Base-by-base conservation (phyloP, 2,888 invertebrate genomes). In the Agrotis segetum region DNA sequence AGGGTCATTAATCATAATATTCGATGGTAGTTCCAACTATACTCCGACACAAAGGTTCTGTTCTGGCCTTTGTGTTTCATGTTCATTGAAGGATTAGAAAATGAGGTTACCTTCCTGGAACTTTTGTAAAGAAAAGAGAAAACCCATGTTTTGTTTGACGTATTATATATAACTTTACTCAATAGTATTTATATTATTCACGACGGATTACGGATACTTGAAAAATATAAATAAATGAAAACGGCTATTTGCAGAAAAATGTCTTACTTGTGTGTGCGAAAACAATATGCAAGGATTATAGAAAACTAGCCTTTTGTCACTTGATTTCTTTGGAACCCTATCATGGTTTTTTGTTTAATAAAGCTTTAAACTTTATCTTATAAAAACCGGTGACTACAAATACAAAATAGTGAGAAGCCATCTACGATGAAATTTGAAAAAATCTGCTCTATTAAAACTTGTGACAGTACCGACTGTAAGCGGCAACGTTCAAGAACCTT, bases 1-100 rank as follows among this genome's bases (percentile, higher is more conserved):
- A 9, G 19, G 60, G n/a, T 77, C 84, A 84, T 84, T 77, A 82
- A 84, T 84, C 84, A 84, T 84, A 71, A 82, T 81, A 74, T 85
- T 79, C 63, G 66, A 61, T 50, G 62, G 46, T 75, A 44, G 63
- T 76, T 74, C 47, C 14, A 77, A 65, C 67, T 67, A 76, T 46
- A 40, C 65, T 21, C 19, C 40, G 56, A 17, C 46, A 69, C 24
- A 71, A 40, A 46, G 40, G 47, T 52, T 47, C 52, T 24, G n/a
- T 66, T 74, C 55, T 34, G 17, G n/a, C 59, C 49, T 67, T 77
- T 81, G 29, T 79, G 56, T 29, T 46, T n/a, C 34, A 29, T 50
- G 17, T 65, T 50, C 58, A 76, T 69, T 50, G 2, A 19, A 13
- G 16, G 5, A n/a, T 47, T 61, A 44, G 16, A 60, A 59, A 64